Conservation (phyloP, 2,113 vertebrate species). For the Xerus inauris region DNA sequence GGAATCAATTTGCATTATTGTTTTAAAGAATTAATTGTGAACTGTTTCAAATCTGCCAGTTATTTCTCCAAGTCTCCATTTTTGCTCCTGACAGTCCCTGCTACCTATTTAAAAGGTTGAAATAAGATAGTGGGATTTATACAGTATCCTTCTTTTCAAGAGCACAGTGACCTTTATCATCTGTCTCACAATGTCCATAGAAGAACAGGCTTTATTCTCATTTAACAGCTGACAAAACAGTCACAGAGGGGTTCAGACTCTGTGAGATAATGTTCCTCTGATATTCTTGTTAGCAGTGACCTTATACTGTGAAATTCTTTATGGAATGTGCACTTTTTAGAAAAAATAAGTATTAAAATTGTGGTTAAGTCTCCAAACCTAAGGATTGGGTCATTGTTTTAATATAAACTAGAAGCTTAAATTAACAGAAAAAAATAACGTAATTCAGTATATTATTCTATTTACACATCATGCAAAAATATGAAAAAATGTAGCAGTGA, state of each 20-base stretch:
- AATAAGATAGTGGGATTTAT: conserved; percentile 36
- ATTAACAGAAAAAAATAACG: not conserved
- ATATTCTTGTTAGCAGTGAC: conserved; percentile 12
- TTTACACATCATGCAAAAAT: not conserved
- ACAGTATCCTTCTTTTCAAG: conserved; percentile 20
- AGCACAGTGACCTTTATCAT: conserved; percentile 58
- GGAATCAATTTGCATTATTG: not conserved
- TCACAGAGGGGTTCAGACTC: not conserved
- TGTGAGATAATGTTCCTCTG: not conserved
- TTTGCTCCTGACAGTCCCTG: not conserved
- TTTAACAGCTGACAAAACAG: conserved; percentile 60
- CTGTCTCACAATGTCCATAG: not conserved
- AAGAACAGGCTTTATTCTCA: conserved; percentile 67
- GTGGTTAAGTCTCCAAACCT: not conserved
- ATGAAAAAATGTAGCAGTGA: not conserved
- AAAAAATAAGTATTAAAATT: not conserved
- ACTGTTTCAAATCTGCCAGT: not conserved
- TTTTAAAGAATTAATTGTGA: not conserved
- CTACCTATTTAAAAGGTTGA: conserved; percentile 31
- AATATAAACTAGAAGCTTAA: not conserved
- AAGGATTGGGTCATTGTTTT: not conserved
- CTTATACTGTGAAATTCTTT: not conserved
- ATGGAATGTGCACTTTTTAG: not conserved
- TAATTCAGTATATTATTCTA: not conserved
- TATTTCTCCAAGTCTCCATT: not conserved